Evolutionary conservation across 2,113 vertebrate genomes (phyloP).

Genomic region (Anser cygnoides): DNA sequence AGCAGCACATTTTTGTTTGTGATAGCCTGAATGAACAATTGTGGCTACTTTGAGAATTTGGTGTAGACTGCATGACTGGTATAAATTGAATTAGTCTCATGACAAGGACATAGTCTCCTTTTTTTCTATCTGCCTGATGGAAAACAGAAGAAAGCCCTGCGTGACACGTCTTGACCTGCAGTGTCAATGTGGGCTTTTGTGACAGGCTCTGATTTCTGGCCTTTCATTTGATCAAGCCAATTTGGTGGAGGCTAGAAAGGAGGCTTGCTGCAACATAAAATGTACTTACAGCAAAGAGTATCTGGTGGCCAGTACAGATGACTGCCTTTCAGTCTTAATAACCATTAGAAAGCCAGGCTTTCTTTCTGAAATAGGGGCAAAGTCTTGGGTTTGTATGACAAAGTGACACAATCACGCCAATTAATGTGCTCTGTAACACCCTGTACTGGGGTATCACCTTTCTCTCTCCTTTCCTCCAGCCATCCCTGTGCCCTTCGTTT

Average conservation of each 20-base stretch:
- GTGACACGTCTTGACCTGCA: constrained; percentile 71
- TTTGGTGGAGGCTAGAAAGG: constrained; percentile 34
- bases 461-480: neutral
- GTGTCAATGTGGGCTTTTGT: constrained; percentile 76
- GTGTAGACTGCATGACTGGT: constrained; percentile 73
- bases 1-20: constrained; percentile 50
- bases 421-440: no score
- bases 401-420: neutral
- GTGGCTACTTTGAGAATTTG: constrained; percentile 55
- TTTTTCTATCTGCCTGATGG: constrained; percentile 71
- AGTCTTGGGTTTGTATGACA: neutral
- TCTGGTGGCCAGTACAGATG: neutral
- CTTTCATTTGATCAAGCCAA: constrained; percentile 76
- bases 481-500: neutral
- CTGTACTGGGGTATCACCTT: accelerated
- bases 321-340: neutral
- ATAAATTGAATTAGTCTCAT: constrained; percentile 76
- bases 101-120: constrained; percentile 69
- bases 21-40: constrained; percentile 46
- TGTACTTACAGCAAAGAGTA: constrained; percentile 40
- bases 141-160: constrained; percentile 71
- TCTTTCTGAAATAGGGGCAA: neutral
- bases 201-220: constrained; percentile 66
- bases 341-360: neutral
- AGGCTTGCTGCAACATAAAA: constrained; percentile 25